Evolutionary conservation across 2,888 invertebrate genomes (phyloP).

Genomic region (Platycheirus rosarum): DNA sequence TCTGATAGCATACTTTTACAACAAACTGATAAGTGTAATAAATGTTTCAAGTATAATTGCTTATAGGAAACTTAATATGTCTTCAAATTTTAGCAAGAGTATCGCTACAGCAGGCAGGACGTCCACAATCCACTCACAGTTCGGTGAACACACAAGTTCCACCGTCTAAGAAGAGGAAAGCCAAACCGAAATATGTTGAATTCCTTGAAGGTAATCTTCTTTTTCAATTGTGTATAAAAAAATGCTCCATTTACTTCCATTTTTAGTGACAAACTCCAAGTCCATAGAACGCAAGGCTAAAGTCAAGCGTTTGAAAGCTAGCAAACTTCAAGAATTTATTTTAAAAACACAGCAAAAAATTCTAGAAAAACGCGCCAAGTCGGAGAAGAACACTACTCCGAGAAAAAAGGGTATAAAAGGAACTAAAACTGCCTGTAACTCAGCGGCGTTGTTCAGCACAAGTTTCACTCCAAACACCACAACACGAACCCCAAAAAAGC

Average conservation of each 20-base stretch:
- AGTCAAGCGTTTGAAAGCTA: slow-evolving; percentile 87
- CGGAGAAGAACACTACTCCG: slow-evolving; percentile 68
- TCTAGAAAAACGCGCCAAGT: slow-evolving; percentile 76
- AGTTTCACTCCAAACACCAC: slow-evolving; percentile 18
- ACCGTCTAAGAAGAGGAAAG: slow-evolving; percentile 74
- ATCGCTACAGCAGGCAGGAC: slow-evolving; percentile 51
- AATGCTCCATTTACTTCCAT: slow-evolving; percentile 70
- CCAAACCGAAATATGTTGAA: slow-evolving; percentile 84
- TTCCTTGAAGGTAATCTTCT: slow-evolving; percentile 86
- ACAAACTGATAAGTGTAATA: slow-evolving; percentile 35
- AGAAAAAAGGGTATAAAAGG: not conserved
- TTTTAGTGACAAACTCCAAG: slow-evolving; percentile 85
- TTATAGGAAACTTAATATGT: not conserved
- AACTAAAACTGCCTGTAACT: slow-evolving; percentile 7
- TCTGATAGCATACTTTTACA: slow-evolving; percentile 47
- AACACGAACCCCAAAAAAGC: not conserved
- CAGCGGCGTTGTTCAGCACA: slow-evolving; percentile 50
- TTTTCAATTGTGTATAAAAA: not conserved
- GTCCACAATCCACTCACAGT: slow-evolving; percentile 78
- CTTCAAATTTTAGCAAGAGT: slow-evolving; percentile 30
- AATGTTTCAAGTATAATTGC: not conserved
- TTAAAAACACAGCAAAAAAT: slow-evolving; percentile 83
- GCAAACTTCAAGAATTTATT: slow-evolving; percentile 87
- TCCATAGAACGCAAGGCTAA: slow-evolving; percentile 87
- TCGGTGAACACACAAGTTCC: slow-evolving; percentile 76